Conservation (phyloP, 2,113 vertebrate species). For the Elgaria multicarinata region DNA sequence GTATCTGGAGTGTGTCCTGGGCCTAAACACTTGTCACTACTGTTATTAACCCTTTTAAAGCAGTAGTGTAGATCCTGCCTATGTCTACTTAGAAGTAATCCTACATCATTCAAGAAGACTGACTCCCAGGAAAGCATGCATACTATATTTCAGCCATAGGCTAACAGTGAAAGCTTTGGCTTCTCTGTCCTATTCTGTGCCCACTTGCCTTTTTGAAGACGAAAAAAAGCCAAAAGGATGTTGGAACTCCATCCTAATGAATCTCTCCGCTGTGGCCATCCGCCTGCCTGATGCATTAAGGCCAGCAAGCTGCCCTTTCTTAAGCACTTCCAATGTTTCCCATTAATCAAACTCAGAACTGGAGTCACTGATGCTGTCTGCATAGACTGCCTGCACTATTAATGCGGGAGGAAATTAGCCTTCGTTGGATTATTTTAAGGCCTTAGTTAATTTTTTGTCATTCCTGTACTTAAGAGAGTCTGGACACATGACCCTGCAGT, state of each 20-base stretch:
- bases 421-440: constrained; percentile 30
- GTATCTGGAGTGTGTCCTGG: no score
- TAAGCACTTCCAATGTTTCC: constrained; percentile 37
- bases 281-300: constrained; percentile 1
- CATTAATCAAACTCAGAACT: constrained; percentile 46
- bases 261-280: constrained; percentile 24
- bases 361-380: not conserved
- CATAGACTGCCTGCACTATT: constrained; percentile 18
- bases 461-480: not conserved
- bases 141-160: not conserved
- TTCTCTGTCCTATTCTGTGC: not conserved
- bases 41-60: no score
- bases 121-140: not conserved
- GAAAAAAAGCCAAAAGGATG: constrained; percentile 13
- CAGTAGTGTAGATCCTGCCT: no score
- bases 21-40: no score
- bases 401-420: constrained; percentile 16
- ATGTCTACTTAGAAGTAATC: not conserved
- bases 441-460: constrained; percentile 1
- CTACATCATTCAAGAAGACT: not conserved
- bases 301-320: constrained; percentile 6
- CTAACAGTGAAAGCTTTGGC: not conserved
- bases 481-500: not conserved
- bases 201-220: not conserved
- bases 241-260: constrained; percentile 40